phyloP scores from a whole-genome alignment of 2,113 vertebrate genomes.

The Hystrix cristata region DNA sequence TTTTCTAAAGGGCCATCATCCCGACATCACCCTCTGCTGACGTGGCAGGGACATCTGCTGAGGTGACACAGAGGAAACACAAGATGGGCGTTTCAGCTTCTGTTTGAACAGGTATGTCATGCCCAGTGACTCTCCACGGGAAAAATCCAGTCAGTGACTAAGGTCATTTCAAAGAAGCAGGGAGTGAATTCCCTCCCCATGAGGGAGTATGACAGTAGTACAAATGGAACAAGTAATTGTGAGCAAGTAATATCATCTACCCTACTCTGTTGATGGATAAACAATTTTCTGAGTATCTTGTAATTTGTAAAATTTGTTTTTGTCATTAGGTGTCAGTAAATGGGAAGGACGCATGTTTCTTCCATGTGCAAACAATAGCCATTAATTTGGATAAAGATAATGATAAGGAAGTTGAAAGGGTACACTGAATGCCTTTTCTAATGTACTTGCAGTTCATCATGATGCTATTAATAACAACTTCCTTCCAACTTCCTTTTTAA shows the following conservation, averaged over 20 bases:
- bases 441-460: background rate
- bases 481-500: background rate
- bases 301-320: background rate
- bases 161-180: background rate
- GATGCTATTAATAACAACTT: slow-evolving; percentile 2
- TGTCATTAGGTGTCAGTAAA: background rate
- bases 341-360: background rate
- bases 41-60: background rate
- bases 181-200: background rate
- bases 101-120: background rate
- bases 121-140: background rate
- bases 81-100: background rate
- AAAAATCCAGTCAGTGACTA: background rate
- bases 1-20: background rate
- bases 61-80: background rate
- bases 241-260: background rate
- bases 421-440: background rate
- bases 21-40: background rate
- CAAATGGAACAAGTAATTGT: background rate
- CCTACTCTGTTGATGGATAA: background rate
- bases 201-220: background rate
- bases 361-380: background rate
- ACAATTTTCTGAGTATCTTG: background rate
- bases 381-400: background rate
- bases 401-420: background rate